Percentiles rank a stretch among this genome's conserved stretches.
These are phyloP conservation scores for Pammene aurita DNA, from an alignment of 2,888 invertebrate species.

Conservation along the genomic window DNA sequence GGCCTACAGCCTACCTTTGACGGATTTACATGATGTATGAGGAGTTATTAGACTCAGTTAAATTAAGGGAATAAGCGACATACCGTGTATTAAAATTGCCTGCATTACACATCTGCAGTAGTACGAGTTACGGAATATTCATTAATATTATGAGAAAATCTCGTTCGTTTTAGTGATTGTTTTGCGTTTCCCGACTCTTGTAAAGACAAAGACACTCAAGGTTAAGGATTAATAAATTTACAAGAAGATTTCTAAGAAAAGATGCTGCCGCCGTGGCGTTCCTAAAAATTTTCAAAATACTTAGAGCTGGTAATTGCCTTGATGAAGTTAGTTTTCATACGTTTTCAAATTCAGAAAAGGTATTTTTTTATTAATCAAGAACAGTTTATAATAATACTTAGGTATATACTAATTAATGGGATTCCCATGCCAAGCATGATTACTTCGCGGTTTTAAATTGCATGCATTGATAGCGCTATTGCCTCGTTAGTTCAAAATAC, in stretches of 20 bases:
- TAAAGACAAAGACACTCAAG: neutral
- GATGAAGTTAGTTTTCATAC: too few species aligned
- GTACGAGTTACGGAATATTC: neutral
- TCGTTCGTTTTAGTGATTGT: neutral
- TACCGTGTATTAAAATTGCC: too few species aligned
- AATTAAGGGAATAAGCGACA: too few species aligned
- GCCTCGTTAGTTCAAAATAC: conserved; percentile 12
- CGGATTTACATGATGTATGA: too few species aligned
- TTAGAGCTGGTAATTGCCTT: neutral
- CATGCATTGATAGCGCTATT: conserved; percentile 5
- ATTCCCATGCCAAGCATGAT: neutral
- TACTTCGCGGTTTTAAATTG: neutral
- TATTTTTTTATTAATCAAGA: too few species aligned
- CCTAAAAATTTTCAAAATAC: neutral
- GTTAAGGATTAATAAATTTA: neutral
- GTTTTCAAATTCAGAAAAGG: too few species aligned
- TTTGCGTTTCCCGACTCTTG: neutral
- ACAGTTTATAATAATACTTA: neutral
- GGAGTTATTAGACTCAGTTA: too few species aligned
- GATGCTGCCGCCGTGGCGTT: neutral
- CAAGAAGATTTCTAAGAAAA: conserved; percentile 2
- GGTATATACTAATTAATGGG: too few species aligned
- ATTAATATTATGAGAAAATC: neutral
- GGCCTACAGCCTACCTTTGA: too few species aligned
- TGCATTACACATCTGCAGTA: too few species aligned